phyloP scores from a whole-genome alignment of 2,113 vertebrate genomes.

The Bubo bubo region DNA sequence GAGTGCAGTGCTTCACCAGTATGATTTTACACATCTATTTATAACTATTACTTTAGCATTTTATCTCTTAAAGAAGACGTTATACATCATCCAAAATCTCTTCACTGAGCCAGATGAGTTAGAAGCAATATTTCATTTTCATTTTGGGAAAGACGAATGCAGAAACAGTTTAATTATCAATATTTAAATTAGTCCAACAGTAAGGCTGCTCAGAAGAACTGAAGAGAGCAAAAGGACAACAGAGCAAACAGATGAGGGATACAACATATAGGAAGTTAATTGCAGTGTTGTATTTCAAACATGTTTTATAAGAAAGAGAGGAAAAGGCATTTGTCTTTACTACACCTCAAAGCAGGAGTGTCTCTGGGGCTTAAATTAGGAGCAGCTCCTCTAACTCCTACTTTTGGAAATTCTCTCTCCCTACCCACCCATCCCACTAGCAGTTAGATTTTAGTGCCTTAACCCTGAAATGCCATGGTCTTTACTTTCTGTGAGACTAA shows the following conservation, averaged over 20 bases:
- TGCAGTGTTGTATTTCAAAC: neutral
- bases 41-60: conserved; percentile 75
- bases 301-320: neutral
- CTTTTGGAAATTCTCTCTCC: neutral
- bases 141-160: neutral
- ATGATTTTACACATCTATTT: conserved; percentile 79
- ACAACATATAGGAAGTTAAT: neutral
- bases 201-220: neutral
- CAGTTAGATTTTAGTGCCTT: neutral
- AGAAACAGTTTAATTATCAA: conserved; percentile 46
- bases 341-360: neutral
- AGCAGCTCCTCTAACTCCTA: neutral
- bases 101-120: conserved; percentile 59
- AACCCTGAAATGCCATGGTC: neutral
- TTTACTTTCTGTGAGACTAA: neutral
- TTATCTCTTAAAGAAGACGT: conserved; percentile 66
- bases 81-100: conserved; percentile 58
- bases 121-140: conserved; percentile 26
- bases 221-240: conserved; percentile 9
- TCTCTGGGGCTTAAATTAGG: neutral
- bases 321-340: neutral
- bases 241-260: neutral
- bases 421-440: neutral
- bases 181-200: neutral
- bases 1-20: conserved; percentile 69